phyloP scores from a whole-genome alignment of 2,888 invertebrate species.

The Nebria salina region DNA sequence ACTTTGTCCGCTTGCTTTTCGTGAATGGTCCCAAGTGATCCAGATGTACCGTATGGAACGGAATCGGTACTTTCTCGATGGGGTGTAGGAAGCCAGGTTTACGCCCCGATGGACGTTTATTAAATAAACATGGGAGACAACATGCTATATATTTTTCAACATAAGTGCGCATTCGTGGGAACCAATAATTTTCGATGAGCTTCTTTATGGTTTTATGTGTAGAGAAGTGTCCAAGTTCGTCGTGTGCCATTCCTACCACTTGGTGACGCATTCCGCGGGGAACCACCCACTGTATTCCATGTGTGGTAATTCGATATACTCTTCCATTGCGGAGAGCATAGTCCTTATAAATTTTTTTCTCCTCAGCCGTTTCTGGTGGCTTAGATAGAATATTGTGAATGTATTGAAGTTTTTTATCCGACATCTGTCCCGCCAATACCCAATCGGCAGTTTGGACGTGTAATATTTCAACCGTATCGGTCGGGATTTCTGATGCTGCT shows the following conservation, averaged over 20 bases:
- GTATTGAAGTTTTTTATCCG: constrained; percentile 18
- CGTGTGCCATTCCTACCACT: constrained; percentile 48
- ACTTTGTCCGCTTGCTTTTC: no score
- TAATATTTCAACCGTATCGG: constrained; percentile 44
- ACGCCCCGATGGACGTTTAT: no score
- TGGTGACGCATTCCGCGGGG: constrained; percentile 47
- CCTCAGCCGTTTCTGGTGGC: not conserved
- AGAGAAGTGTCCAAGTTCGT: constrained; percentile 48
- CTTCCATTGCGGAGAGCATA: constrained; percentile 47
- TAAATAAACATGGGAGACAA: constrained; percentile 12
- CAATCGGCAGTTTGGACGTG: constrained; percentile 50
- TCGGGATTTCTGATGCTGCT: constrained; percentile 47
- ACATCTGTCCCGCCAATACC: constrained; percentile 47
- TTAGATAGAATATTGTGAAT: constrained; percentile 43
- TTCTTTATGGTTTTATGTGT: constrained; percentile 50
- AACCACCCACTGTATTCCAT: constrained; percentile 48
- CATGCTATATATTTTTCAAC: constrained; percentile 34
- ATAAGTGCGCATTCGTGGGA: constrained; percentile 49
- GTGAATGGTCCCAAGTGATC: no score
- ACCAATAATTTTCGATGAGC: constrained; percentile 48
- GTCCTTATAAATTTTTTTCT: constrained; percentile 39
- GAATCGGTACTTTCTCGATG: no score
- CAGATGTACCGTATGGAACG: no score
- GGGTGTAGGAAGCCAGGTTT: no score
- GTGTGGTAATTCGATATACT: constrained; percentile 46